phyloP scores from a whole-genome alignment of 2,888 invertebrate genomes.

The Desoria tigrina region DNA sequence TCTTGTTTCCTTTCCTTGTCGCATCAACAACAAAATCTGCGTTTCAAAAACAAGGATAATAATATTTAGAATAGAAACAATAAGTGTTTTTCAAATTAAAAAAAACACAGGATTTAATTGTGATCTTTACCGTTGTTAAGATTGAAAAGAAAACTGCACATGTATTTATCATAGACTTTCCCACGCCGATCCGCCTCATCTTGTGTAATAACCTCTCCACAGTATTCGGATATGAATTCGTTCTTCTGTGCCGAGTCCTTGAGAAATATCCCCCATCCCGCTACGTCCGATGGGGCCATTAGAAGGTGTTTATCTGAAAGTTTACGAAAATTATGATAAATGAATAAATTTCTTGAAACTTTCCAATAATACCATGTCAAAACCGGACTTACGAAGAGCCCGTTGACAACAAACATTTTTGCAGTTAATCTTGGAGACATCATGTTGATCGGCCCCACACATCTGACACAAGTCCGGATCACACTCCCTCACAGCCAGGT shows the following conservation, averaged over 20 bases:
- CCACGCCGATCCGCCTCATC: conserved; percentile 98
- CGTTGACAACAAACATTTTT: conserved; percentile 92
- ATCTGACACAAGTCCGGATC: conserved; percentile 96
- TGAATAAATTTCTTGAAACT: no score
- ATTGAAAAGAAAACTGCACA: conserved; percentile 99
- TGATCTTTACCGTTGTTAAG: conserved; percentile 95
- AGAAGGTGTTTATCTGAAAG: conserved; percentile 74
- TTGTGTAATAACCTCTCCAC: conserved; percentile 97
- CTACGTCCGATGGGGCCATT: conserved; percentile 96
- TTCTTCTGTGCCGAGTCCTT: conserved; percentile 95
- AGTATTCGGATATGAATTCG: conserved; percentile 99
- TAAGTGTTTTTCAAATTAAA: no score
- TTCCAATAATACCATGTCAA: background rate
- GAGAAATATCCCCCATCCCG: conserved; percentile 98
- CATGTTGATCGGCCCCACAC: conserved; percentile 86
- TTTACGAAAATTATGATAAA: no score
- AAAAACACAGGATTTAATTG: no score
- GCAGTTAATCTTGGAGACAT: conserved; percentile 75
- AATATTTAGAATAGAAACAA: no score
- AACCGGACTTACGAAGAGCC: conserved; percentile 70
- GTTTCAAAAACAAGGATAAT: no score
- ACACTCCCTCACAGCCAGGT: conserved; percentile 96
- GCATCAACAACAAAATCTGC: conserved; percentile 81
- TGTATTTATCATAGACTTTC: conserved; percentile 98
- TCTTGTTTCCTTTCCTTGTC: conserved; percentile 97